Conservation (phyloP, 1,140 invertebrate species). For the Mizuhopecten yessoensis region DNA sequence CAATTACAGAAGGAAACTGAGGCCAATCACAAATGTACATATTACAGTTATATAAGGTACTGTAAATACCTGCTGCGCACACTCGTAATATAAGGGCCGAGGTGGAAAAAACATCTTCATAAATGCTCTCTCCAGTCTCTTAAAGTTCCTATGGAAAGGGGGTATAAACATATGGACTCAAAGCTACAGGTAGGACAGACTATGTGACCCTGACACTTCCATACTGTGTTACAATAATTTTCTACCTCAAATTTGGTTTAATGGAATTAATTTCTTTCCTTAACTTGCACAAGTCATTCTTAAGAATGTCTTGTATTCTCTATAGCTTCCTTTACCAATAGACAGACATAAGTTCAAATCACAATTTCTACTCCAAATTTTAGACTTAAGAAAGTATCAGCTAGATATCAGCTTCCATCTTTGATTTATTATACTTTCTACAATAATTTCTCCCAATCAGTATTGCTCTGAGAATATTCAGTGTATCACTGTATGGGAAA, state of each 20-base stretch:
- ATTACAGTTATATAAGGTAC: neutral
- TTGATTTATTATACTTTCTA: neutral
- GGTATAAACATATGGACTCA: neutral
- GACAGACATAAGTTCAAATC: neutral
- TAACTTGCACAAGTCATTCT: too few species aligned
- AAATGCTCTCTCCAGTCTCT: constrained; percentile 26
- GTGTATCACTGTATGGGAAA: neutral
- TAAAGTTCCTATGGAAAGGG: neutral
- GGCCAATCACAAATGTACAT: neutral
- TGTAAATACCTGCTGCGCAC: neutral
- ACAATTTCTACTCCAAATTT: neutral
- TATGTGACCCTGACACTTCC: neutral
- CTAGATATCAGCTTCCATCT: neutral
- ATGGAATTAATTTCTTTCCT: neutral
- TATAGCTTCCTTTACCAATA: neutral
- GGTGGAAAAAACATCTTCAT: constrained; percentile 34
- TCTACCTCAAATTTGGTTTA: neutral
- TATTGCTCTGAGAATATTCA: neutral
- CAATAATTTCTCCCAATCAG: too few species aligned
- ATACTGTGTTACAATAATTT: neutral
- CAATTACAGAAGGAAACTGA: neutral
- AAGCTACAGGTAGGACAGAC: neutral
- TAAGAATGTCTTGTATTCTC: too few species aligned
- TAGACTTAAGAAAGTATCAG: neutral
- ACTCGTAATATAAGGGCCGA: neutral